phyloP scores from a whole-genome alignment of 2,113 vertebrate species.

The Phoenicopterus ruber region DNA sequence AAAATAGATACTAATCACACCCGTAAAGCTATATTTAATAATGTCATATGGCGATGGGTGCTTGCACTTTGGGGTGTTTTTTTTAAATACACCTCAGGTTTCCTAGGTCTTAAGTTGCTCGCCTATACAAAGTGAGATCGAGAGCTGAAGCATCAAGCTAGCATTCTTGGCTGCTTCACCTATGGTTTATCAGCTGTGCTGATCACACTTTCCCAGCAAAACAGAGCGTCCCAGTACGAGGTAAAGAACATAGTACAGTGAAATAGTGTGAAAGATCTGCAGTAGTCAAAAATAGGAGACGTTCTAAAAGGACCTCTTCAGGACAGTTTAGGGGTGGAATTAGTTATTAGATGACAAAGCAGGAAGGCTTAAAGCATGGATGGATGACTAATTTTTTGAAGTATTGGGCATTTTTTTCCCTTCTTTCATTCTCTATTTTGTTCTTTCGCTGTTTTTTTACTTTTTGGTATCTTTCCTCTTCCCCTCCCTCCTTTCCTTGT shows the following conservation, averaged over 20 bases:
- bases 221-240: neutral
- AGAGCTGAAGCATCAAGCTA: neutral
- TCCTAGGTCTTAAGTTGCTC: neutral
- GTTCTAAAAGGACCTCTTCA: neutral
- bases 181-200: neutral
- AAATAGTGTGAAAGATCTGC: neutral
- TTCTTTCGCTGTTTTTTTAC: neutral
- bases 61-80: neutral
- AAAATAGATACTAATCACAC: neutral
- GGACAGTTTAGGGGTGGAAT: neutral
- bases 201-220: neutral
- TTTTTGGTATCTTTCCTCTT: neutral
- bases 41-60: neutral
- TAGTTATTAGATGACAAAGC: neutral
- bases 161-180: neutral
- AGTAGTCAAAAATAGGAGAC: neutral
- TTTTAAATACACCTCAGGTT: neutral
- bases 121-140: neutral
- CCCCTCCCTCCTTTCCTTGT: neutral
- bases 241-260: neutral
- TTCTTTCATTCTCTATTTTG: neutral
- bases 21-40: neutral
- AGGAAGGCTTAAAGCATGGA: neutral
- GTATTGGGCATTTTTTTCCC: neutral
- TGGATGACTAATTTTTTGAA: neutral